Percentiles rank a stretch among this genome's conserved stretches.
phyloP scores from a whole-genome alignment of 2,797 vertebrate genomes.

The Zenarchopterus dispar region DNA sequence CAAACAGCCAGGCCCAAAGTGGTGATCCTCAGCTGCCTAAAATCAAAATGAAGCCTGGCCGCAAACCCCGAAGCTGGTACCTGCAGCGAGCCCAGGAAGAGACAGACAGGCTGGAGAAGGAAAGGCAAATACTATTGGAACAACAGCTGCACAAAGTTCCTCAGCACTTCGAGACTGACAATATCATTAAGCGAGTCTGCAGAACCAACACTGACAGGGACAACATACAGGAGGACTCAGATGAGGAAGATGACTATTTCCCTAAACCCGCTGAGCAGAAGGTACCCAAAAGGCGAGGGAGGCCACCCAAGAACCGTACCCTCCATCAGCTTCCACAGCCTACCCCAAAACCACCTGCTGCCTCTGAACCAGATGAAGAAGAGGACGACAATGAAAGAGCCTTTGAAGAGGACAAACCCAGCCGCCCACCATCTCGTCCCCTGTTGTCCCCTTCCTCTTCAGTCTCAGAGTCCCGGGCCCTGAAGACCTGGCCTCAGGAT shows the following conservation, averaged over 20 bases:
- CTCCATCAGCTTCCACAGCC: constrained; percentile 66
- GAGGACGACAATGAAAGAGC: constrained; percentile 79
- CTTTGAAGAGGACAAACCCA: constrained; percentile 85
- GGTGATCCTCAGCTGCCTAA: constrained; percentile 75
- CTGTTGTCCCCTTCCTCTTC: constrained; percentile 73
- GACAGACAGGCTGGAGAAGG: constrained; percentile 77
- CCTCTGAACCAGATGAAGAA: constrained; percentile 89
- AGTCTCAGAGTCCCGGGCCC: constrained; percentile 61
- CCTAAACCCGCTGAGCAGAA: constrained; percentile 86
- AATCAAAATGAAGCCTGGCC: constrained; percentile 86
- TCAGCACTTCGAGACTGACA: constrained; percentile 51
- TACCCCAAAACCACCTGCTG: constrained; percentile 82
- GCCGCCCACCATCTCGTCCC: constrained; percentile 71
- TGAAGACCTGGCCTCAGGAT: constrained; percentile 77
- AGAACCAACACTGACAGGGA: constrained; percentile 66
- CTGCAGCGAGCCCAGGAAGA: constrained; percentile 83
- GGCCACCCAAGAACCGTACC: constrained; percentile 79
- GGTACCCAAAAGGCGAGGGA: constrained; percentile 81
- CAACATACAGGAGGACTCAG: constrained; percentile 85
- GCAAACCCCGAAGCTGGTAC: constrained; percentile 86
- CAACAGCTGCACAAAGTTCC: constrained; percentile 75
- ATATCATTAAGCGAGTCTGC: constrained; percentile 60
- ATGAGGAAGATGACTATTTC: constrained; percentile 90
- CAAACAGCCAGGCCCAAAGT: constrained; percentile 66
- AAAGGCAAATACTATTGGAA: constrained; percentile 73